Evolutionary conservation across 2,888 invertebrate species (phyloP).

Genomic region (Meiosimyza decipiens): DNA sequence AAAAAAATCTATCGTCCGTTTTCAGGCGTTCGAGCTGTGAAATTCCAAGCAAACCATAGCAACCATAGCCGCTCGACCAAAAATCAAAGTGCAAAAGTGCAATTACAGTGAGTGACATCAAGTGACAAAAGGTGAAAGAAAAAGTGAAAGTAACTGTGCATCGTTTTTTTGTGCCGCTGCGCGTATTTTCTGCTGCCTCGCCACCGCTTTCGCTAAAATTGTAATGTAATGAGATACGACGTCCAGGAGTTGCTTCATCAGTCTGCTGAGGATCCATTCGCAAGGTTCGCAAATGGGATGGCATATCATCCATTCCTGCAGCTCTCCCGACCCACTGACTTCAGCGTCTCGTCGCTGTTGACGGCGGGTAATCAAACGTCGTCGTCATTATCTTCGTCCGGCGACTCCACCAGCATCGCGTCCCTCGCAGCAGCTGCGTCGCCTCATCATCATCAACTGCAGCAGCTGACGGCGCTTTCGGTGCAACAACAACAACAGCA

Average conservation of each 20-base stretch:
- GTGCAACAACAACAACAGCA: slow-evolving; percentile 48
- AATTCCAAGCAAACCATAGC: not conserved
- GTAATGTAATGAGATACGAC: slow-evolving; percentile 69
- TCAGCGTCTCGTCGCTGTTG: slow-evolving; percentile 90
- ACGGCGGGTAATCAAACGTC: slow-evolving; percentile 73
- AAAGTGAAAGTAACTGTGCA: no score
- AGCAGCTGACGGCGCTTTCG: slow-evolving; percentile 49
- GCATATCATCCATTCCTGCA: slow-evolving; percentile 89
- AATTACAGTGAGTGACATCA: not conserved
- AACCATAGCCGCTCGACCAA: not conserved
- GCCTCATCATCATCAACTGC: slow-evolving; percentile 53
- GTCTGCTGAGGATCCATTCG: slow-evolving; percentile 68
- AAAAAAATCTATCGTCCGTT: slow-evolving; percentile 13
- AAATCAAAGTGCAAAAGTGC: slow-evolving; percentile 10
- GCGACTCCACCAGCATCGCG: slow-evolving; percentile 57
- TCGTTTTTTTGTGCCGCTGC: slow-evolving; percentile 8
- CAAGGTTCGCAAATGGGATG: slow-evolving; percentile 72
- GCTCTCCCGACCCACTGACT: slow-evolving; percentile 91
- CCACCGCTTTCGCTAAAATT: slow-evolving; percentile 50
- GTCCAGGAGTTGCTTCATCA: slow-evolving; percentile 68
- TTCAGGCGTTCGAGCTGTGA: slow-evolving; percentile 5
- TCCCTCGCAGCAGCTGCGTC: slow-evolving; percentile 55
- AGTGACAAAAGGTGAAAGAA: not conserved
- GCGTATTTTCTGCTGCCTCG: slow-evolving; percentile 24
- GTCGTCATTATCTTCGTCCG: slow-evolving; percentile 48